Percentiles rank a stretch among this genome's conserved stretches.
These are phyloP conservation scores for Martes martes DNA, from an alignment of 2,113 vertebrate species.

Conservation along the genomic window DNA sequence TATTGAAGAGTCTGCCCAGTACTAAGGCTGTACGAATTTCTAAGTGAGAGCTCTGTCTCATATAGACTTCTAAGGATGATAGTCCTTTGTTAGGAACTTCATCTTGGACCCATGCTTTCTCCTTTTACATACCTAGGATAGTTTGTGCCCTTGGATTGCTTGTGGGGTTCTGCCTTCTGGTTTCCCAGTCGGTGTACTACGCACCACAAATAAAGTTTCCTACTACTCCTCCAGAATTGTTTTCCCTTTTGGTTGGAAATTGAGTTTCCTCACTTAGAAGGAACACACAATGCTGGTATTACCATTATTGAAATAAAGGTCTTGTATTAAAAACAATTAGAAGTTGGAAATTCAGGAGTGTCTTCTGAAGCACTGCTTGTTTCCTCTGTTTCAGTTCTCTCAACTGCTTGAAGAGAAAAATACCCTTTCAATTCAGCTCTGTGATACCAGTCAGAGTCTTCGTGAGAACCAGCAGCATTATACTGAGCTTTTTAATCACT, in stretches of 20 bases:
- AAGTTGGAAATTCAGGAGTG: not conserved
- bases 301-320: not conserved
- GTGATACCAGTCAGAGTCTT: constrained; percentile 67
- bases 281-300: not conserved
- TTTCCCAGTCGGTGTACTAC: not conserved
- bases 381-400: constrained; percentile 80
- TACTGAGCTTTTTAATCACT: constrained; percentile 78
- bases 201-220: not conserved
- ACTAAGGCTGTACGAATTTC: not conserved
- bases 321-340: not conserved
- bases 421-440: constrained; percentile 82
- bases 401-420: constrained; percentile 88
- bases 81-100: not conserved
- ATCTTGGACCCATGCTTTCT: not conserved
- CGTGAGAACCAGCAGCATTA: constrained; percentile 80
- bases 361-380: not conserved
- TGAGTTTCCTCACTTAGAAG: not conserved
- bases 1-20: not conserved
- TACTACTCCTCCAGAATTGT: not conserved
- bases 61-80: not conserved
- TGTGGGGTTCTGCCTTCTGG: not conserved
- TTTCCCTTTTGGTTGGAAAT: constrained; percentile 2
- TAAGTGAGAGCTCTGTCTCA: not conserved
- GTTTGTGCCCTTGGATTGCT: not conserved
- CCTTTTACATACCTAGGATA: not conserved